Base-by-base conservation (phyloP, 2,797 vertebrate genomes). In the Avahi laniger region DNA sequence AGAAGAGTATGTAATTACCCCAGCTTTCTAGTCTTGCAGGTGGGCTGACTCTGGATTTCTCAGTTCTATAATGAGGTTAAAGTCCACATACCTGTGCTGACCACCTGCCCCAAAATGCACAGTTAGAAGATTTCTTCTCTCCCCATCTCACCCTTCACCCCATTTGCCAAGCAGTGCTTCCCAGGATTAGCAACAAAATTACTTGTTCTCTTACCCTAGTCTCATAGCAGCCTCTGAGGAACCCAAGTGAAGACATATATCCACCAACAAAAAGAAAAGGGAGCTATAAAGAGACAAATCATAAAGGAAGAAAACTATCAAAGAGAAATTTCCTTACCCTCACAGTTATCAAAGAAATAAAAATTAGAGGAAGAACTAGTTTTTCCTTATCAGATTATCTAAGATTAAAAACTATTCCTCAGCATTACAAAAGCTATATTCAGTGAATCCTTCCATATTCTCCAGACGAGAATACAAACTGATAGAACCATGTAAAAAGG, bases 371-470 rank as follows among this genome's bases (percentile, higher is more conserved):
- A 80, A 76, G 17, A 76, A 79, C 26, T 63, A 26, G 20, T 24
- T 38, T 57, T 92, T 93, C n/a, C 4, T 70, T 69, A 46, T 89
- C 17, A 65, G 30, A 83, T 79, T 50, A 15, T 7, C n/a, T 17
- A 59, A 82, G 28, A 69, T 91, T 43, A 81, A 93, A 93, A 84
- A 26, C 7, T 30, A 84, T 69, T 85, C 69, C 6, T 63, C 18
- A 30, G 1, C 17, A 26, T 88, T 88, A 46, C 38, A 33, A 79
- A 86, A 79, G 33, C 24, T 52, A 38, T 48, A 13, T 83, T 87
- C 10, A 75, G 38, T 2, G 22, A 52, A 48, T 59, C n/a, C 0
- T 35, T 52, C 52, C 43, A 67, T 12, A 15, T 2, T 46, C 41
- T 59, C 2, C 30, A 84, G 24, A 84, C 11, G 35, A 76, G 35